A percentile compares a stretch with the other conserved stretches of the same genome.
Conservation (phyloP, 1,140 invertebrate species). For the Leptinotarsa texana region DNA sequence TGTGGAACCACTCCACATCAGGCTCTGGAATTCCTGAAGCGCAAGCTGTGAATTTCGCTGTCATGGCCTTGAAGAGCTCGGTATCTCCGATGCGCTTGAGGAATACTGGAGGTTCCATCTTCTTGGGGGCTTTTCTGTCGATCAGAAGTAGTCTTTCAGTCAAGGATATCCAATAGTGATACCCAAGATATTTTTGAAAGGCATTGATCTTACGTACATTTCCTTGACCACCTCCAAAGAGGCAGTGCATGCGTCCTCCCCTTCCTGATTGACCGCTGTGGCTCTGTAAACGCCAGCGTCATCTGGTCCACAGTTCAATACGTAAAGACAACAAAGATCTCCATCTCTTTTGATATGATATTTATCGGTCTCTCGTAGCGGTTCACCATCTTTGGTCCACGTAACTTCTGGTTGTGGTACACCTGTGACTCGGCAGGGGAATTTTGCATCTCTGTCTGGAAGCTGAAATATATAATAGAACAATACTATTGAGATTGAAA, state of each 20-base stretch:
- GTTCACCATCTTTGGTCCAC: conserved; percentile 81
- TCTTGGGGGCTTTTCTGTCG: conserved; percentile 70
- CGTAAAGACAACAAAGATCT: conserved; percentile 74
- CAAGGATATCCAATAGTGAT: background rate
- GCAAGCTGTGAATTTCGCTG: conserved; percentile 89
- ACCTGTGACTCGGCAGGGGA: conserved; percentile 79
- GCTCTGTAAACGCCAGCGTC: conserved; percentile 81
- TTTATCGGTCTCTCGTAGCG: conserved; percentile 70
- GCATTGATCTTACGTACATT: conserved; percentile 65
- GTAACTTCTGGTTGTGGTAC: conserved; percentile 83
- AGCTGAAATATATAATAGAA: conserved; percentile 56
- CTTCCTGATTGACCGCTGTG: conserved; percentile 78
- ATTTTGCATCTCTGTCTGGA: conserved; percentile 77
- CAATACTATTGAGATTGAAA: background rate
- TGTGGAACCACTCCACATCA: conserved; percentile 82
- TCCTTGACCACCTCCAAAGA: conserved; percentile 77
- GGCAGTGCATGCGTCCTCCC: conserved; percentile 76
- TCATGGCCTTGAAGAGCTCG: conserved; percentile 85
- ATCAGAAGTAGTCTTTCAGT: conserved; percentile 1
- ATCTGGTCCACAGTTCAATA: conserved; percentile 67
- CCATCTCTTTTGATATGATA: conserved; percentile 79
- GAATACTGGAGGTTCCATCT: conserved; percentile 82
- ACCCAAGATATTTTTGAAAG: no score
- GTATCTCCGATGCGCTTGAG: conserved; percentile 87
- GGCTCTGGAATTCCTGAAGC: conserved; percentile 83